Evolutionary conservation across 2,113 vertebrate species (phyloP).

Genomic region (Corydoras sp.): DNA sequence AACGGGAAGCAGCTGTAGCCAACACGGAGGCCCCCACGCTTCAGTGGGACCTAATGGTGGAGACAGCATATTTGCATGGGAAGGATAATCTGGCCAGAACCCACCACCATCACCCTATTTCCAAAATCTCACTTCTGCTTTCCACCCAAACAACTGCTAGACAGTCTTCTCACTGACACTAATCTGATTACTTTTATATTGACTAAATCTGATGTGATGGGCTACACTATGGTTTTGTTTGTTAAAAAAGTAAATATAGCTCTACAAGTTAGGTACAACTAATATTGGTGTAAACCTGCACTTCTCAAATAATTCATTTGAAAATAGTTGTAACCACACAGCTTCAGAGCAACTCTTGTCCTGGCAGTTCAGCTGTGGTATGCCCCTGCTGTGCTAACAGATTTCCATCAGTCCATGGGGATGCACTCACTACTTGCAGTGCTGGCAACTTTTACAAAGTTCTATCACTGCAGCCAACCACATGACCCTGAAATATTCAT

Average conservation of each 20-base stretch:
- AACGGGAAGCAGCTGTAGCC: slow-evolving; percentile 88
- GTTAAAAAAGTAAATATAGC: no score
- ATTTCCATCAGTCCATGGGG: slow-evolving; percentile 44
- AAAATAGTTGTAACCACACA: not conserved
- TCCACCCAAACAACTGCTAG: slow-evolving; percentile 43
- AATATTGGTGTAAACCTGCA: no score
- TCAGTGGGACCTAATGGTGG: slow-evolving; percentile 76
- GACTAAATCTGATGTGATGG: not conserved
- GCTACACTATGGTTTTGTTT: not conserved
- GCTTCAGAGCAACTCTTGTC: slow-evolving; percentile 60
- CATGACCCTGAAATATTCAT: slow-evolving; percentile 69
- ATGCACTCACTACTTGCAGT: slow-evolving; percentile 51
- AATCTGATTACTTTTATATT: no score
- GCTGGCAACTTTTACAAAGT: slow-evolving; percentile 71
- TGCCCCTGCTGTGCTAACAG: slow-evolving; percentile 43
- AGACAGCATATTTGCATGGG: slow-evolving; percentile 88
- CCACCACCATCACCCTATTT: slow-evolving; percentile 62
- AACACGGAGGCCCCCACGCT: slow-evolving; percentile 65
- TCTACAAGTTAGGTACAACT: no score
- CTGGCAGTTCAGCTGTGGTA: slow-evolving; percentile 58
- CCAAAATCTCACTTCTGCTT: slow-evolving; percentile 91
- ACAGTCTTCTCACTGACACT: no score
- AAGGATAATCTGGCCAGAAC: slow-evolving; percentile 79
- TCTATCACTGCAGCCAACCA: slow-evolving; percentile 60
- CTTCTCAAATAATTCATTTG: no score